phyloP scores from a whole-genome alignment of 2,797 vertebrate species.

The Potorous gilbertii region DNA sequence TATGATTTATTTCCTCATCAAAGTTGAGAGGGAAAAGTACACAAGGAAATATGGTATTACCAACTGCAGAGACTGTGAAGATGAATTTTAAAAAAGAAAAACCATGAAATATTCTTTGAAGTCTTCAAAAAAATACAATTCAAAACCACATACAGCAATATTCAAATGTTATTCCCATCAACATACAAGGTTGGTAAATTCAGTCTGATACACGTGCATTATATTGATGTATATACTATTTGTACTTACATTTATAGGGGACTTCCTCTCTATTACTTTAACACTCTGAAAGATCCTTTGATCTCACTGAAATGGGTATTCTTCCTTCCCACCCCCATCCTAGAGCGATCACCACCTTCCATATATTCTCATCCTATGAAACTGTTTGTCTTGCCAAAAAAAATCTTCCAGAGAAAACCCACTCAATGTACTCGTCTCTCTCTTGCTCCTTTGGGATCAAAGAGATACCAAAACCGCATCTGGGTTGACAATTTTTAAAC shows the following conservation, averaged over 20 bases:
- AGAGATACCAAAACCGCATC: neutral
- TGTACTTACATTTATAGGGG: neutral
- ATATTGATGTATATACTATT: neutral
- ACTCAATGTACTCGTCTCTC: neutral
- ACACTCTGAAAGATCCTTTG: neutral
- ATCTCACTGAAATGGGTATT: neutral
- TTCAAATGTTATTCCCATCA: neutral
- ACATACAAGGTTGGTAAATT: neutral
- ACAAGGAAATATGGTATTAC: conserved; percentile 9
- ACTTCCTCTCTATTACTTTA: neutral
- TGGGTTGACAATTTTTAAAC: neutral
- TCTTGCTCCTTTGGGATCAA: neutral
- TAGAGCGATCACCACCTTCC: neutral
- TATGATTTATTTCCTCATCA: neutral
- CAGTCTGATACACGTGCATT: neutral
- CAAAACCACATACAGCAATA: neutral
- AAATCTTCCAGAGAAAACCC: neutral
- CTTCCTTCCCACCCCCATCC: neutral
- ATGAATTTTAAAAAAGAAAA: neutral
- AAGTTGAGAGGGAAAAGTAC: neutral
- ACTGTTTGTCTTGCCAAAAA: neutral
- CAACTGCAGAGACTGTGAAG: neutral
- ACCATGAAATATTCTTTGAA: neutral
- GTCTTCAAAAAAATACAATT: neutral
- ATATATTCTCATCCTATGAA: neutral